Percentiles rank a stretch among this genome's conserved stretches.
These are phyloP conservation scores for Chaetodon auriga DNA, from an alignment of 2,113 vertebrate species.

Conservation along the genomic window DNA sequence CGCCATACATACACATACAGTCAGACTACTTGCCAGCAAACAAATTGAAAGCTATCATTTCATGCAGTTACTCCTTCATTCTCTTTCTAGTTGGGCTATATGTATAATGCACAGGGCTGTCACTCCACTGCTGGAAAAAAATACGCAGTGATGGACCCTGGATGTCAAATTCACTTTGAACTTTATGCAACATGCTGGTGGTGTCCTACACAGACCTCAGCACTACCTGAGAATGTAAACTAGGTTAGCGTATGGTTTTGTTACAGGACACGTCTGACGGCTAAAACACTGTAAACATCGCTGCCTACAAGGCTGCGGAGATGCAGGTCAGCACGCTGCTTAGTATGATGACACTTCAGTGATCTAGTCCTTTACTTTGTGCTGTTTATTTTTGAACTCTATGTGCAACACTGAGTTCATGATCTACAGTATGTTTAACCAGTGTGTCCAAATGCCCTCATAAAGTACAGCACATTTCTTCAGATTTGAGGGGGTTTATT, in stretches of 20 bases:
- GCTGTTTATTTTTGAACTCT: constrained; percentile 25
- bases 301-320: constrained; percentile 7
- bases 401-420: background rate
- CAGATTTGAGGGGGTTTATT: background rate
- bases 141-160: constrained; percentile 42
- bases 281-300: constrained; percentile 37
- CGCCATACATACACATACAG: constrained; percentile 21
- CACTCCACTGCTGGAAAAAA: constrained; percentile 40
- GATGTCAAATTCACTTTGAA: constrained; percentile 62
- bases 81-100: constrained; percentile 19
- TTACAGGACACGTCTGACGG: constrained; percentile 16
- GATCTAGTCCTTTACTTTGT: background rate
- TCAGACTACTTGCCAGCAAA: constrained; percentile 32
- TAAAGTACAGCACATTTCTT: background rate
- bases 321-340: constrained; percentile 43
- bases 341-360: constrained; percentile 15
- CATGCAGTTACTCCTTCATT: constrained; percentile 43
- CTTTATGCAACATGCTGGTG: constrained; percentile 43
- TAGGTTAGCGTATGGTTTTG: constrained; percentile 23
- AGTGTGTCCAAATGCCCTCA: constrained; percentile 1
- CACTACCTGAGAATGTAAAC: constrained; percentile 55
- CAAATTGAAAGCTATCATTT: constrained; percentile 49
- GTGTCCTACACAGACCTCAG: constrained; percentile 38
- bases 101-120: constrained; percentile 57
- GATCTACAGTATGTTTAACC: background rate